Percentiles rank a stretch among this genome's conserved stretches.
phyloP scores from a whole-genome alignment of 2,113 vertebrate genomes.

The Neogobius melanostomus region DNA sequence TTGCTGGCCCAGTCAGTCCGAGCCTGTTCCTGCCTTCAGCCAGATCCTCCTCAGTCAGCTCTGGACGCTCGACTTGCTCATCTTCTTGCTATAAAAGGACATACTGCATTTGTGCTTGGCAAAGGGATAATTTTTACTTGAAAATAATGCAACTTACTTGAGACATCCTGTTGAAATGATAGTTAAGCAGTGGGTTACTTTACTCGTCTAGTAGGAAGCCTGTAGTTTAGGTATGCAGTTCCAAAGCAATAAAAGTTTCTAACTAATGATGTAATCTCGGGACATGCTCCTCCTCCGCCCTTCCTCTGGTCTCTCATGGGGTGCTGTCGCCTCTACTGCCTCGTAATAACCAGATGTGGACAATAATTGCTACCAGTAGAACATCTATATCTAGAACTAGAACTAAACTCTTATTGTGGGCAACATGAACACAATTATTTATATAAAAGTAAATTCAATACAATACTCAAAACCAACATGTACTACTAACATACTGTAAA shows the following conservation, averaged over 20 bases:
- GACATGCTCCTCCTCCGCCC: constrained; percentile 50
- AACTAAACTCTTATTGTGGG: neutral
- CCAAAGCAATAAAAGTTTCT: constrained; percentile 49
- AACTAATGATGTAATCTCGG: constrained; percentile 39
- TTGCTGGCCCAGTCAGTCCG: constrained; percentile 76
- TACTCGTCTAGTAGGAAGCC: constrained; percentile 17
- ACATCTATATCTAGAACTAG: neutral
- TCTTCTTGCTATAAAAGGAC: constrained; percentile 66
- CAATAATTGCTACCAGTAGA: neutral
- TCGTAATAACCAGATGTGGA: constrained; percentile 12
- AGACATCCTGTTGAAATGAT: constrained; percentile 61
- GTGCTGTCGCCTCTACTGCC: constrained; percentile 18
- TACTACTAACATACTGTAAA: neutral
- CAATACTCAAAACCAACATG: neutral
- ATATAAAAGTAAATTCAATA: too few species aligned
- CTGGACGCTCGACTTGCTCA: constrained; percentile 82
- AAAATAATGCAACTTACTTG: constrained; percentile 50
- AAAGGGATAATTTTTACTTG: neutral
- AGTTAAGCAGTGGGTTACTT: constrained; percentile 16
- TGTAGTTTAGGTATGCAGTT: constrained; percentile 20
- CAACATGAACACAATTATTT: too few species aligned
- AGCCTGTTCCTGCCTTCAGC: constrained; percentile 82
- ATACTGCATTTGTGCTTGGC: neutral
- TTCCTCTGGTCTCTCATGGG: constrained; percentile 24
- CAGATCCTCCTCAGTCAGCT: constrained; percentile 88